phyloP scores from a whole-genome alignment of 2,113 vertebrate genomes.

The Tychaedon coryphoeus region DNA sequence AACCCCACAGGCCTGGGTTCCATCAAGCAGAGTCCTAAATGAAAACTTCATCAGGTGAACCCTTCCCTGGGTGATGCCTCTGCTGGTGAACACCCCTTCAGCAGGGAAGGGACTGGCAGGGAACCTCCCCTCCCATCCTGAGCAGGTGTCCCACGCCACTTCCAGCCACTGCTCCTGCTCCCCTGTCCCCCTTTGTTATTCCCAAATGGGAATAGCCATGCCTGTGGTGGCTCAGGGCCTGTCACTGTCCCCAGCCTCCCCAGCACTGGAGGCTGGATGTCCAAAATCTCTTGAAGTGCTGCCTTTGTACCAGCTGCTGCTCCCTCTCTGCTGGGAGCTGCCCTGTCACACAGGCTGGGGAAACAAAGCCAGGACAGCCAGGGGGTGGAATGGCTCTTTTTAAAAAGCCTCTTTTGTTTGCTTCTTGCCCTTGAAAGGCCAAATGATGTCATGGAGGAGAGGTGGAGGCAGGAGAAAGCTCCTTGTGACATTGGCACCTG shows the following conservation, averaged over 20 bases:
- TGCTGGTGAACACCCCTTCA: neutral
- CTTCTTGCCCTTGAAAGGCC: neutral
- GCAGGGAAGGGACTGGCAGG: neutral
- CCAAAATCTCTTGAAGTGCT: neutral
- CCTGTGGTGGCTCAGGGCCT: neutral
- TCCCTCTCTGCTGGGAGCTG: constrained; percentile 1
- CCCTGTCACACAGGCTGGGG: constrained; percentile 13
- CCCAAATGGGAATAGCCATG: neutral
- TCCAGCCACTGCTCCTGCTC: neutral
- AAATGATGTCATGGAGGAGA: neutral
- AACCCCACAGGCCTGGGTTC: neutral
- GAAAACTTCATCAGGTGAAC: neutral
- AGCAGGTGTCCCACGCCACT: neutral
- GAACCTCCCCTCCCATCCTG: neutral
- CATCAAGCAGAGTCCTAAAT: neutral
- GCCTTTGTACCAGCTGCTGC: neutral
- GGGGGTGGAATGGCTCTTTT: neutral
- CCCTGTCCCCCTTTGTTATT: neutral
- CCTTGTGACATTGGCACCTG: neutral
- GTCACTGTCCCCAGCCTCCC: rapidly evolving
- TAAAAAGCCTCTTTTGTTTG: neutral
- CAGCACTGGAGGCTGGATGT: neutral
- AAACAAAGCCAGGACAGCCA: neutral
- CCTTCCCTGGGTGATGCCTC: neutral
- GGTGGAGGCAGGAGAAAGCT: neutral